A percentile compares a stretch with the other conserved stretches of the same genome.
Conservation (phyloP, 2,113 vertebrate genomes). For the Dipodomys ordii region DNA sequence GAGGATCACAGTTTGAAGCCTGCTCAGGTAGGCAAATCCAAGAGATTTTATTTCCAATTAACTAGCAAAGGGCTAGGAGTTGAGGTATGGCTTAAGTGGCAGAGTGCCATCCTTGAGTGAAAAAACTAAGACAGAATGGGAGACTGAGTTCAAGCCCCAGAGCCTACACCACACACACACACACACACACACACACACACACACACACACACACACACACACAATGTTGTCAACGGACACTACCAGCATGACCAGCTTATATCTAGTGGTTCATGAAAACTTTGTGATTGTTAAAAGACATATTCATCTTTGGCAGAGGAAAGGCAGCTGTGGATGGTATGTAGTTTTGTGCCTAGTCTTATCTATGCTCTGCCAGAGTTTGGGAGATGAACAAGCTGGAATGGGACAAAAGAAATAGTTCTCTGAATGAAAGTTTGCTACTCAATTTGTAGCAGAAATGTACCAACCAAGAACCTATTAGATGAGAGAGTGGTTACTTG, state of each 20-base stretch:
- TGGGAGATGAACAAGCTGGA: neutral
- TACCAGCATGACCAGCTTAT: constrained; percentile 21
- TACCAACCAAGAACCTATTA: neutral
- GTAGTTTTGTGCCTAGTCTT: neutral
- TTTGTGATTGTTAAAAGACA: constrained; percentile 74
- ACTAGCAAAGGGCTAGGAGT: too few species aligned
- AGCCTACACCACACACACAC: too few species aligned
- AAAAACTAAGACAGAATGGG: too few species aligned
- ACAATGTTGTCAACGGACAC: neutral
- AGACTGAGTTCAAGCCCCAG: too few species aligned
- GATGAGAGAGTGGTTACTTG: neutral
- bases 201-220: too few species aligned
- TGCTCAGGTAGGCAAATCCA: too few species aligned
- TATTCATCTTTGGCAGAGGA: constrained; percentile 25
- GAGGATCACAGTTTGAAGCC: too few species aligned
- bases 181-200: too few species aligned
- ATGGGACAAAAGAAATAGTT: neutral
- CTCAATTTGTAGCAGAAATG: neutral
- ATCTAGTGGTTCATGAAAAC: constrained; percentile 71
- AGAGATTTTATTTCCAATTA: too few species aligned
- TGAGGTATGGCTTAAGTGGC: too few species aligned
- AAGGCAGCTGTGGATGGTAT: neutral
- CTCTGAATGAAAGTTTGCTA: neutral
- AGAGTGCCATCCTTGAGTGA: too few species aligned
- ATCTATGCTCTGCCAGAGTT: neutral